A percentile compares a stretch with the other conserved stretches of the same genome.
Evolutionary conservation across 2,797 vertebrate genomes (phyloP).

Genomic region (Danio aesculapii): DNA sequence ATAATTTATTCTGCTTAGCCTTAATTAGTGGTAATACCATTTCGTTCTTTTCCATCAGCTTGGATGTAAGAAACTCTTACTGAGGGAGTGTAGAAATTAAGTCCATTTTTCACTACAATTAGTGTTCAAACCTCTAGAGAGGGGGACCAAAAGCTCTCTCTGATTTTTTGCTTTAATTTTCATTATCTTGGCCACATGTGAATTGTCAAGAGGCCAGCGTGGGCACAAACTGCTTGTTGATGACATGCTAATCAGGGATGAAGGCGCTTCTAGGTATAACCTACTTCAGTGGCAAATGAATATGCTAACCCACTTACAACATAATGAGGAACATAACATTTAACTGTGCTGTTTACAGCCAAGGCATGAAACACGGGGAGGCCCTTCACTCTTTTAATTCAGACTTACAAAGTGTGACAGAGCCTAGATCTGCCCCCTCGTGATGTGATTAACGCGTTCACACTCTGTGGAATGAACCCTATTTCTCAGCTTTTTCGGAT

Average conservation of each 20-base stretch:
- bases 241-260: constrained; percentile 75
- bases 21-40: constrained; percentile 76
- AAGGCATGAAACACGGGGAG: constrained; percentile 60
- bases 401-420: constrained; percentile 58
- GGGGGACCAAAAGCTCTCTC: constrained; percentile 50
- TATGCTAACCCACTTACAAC: constrained; percentile 71
- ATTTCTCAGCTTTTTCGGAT: constrained; percentile 48
- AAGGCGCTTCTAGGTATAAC: constrained; percentile 76
- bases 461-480: constrained; percentile 36
- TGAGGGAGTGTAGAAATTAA: constrained; percentile 63
- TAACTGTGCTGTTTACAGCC: constrained; percentile 76
- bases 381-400: constrained; percentile 58
- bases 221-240: constrained; percentile 66
- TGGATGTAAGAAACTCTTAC: constrained; percentile 64
- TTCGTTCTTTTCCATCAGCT: constrained; percentile 70
- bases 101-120: constrained; percentile 64
- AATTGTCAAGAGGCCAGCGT: constrained; percentile 72
- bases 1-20: constrained; percentile 72
- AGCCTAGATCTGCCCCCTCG: constrained; percentile 39
- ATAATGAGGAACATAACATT: constrained; percentile 73
- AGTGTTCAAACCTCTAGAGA: constrained; percentile 65
- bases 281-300: constrained; percentile 76
- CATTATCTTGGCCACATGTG: constrained; percentile 63
- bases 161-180: constrained; percentile 65
- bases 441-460: constrained; percentile 56